Base-by-base conservation (phyloP, 2,888 invertebrate genomes). In the Blomia tropicalis region DNA sequence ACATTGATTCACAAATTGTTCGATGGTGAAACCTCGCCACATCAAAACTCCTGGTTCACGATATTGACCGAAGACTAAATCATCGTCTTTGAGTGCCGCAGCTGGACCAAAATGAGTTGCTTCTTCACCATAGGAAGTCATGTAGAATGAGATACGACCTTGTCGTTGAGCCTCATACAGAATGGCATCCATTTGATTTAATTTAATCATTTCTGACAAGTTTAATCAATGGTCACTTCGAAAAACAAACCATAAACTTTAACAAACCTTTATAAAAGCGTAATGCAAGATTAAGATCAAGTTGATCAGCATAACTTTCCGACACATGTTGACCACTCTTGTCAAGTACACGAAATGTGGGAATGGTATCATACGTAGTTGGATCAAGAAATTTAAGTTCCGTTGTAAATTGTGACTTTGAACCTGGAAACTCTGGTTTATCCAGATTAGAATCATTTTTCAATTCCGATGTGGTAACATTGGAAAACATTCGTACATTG, bases 41-140 rank as follows among this genome's bases (percentile, higher is more conserved):
- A 98, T 78, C 27, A 98, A 77, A 2, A 98, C 90, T 27, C 84
- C 93, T 32, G 86, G 82, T 76, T 99, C 98, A 43, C 98, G 79
- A 73, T 99, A 99, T 74, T 99, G 98, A 0, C 85, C 89, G 75
- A 87, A 99, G n/a, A 96, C 81, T 41, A 92, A 71, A 75, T 99
- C 98, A 2, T 81, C 76, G 1, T 79, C 76, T 41, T 80, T 77
- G 4, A 93, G 75, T 1, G 93, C 93, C 0, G 95, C 90, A 0
- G 95, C 93, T 69, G 92, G 91, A 17, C 95, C 95, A 64, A 96
- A 82, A 70, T 95, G 93, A 17, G 87, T 83, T 0, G 88, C 93
- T 76, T 98, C 98, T 74, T 99, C 98, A 0, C 98, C 98, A 70
- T 84, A 88, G 75, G 87, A 92, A 0, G 96, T 96, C 95, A 98